These are phyloP conservation scores for Listronotus bonariensis DNA, from an alignment of 1,140 invertebrate species.

Conservation along the genomic window DNA sequence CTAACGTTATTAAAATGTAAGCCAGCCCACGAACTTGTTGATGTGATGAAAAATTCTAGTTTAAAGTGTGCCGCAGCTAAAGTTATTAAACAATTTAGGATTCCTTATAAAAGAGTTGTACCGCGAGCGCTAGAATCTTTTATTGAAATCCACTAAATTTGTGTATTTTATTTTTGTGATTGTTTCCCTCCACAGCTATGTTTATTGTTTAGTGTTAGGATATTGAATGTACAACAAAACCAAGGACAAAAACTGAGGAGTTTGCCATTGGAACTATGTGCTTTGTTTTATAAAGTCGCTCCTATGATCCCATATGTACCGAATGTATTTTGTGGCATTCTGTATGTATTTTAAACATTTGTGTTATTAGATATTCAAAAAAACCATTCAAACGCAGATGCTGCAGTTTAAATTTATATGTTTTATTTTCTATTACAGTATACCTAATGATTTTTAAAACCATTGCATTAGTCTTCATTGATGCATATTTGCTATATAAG, in stretches of 20 bases:
- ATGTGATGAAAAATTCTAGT: slow-evolving; percentile 77
- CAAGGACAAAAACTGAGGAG: not conserved
- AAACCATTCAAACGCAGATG: no score
- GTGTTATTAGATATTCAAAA: no score
- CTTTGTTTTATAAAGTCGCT: no score
- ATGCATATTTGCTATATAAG: no score
- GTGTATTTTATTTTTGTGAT: slow-evolving; percentile 2
- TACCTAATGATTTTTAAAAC: no score
- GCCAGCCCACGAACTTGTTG: slow-evolving; percentile 68
- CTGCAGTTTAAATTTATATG: no score
- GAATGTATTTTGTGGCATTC: no score
- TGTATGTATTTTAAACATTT: no score
- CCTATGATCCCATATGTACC: no score
- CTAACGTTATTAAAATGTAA: slow-evolving; percentile 68
- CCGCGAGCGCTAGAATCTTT: slow-evolving; percentile 62
- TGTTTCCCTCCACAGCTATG: not conserved
- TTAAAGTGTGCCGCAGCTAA: slow-evolving; percentile 81
- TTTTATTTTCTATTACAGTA: no score
- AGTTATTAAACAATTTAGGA: slow-evolving; percentile 68
- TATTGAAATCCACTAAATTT: slow-evolving; percentile 59
- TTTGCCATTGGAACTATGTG: not conserved
- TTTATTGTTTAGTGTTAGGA: not conserved
- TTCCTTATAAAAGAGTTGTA: slow-evolving; percentile 66
- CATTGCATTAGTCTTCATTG: no score
- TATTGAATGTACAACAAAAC: not conserved